These are phyloP conservation scores for Euplagia quadripunctaria DNA, from an alignment of 2,888 invertebrate species.

Conservation along the genomic window DNA sequence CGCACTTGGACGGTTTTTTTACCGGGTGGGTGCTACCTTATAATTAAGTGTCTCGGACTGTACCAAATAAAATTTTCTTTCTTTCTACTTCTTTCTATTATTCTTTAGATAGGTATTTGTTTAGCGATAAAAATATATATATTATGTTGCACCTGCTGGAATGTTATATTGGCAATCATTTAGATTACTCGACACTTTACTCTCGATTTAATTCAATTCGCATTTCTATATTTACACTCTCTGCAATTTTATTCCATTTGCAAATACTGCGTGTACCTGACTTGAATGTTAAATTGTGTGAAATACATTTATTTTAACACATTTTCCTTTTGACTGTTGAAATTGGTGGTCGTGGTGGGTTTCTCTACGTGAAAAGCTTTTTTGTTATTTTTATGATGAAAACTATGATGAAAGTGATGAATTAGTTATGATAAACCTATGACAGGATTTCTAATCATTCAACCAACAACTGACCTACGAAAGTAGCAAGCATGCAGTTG, in stretches of 20 bases:
- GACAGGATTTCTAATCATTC: no score
- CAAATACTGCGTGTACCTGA: slow-evolving; percentile 37
- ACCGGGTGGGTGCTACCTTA: no score
- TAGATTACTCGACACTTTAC: slow-evolving; percentile 9
- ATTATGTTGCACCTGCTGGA: slow-evolving; percentile 1
- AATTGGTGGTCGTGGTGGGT: neutral
- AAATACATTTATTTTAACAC: neutral
- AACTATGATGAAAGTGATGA: no score
- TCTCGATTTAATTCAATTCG: slow-evolving; percentile 28
- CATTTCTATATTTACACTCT: slow-evolving; percentile 27
- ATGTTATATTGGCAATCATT: slow-evolving; percentile 8
- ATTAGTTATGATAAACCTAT: no score
- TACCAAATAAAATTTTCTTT: no score
- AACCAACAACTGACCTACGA: no score
- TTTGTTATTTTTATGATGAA: neutral
- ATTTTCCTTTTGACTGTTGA: neutral
- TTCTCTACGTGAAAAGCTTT: neutral
- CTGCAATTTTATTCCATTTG: slow-evolving; percentile 32
- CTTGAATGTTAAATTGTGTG: slow-evolving; percentile 30
- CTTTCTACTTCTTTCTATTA: no score
- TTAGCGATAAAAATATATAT: neutral
- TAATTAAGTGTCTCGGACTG: no score
- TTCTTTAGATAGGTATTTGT: neutral
- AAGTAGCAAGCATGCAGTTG: no score
- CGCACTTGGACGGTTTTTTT: no score